These are phyloP conservation scores for Entomobrya multifasciata DNA, from an alignment of 2,888 invertebrate species.

Conservation along the genomic window DNA sequence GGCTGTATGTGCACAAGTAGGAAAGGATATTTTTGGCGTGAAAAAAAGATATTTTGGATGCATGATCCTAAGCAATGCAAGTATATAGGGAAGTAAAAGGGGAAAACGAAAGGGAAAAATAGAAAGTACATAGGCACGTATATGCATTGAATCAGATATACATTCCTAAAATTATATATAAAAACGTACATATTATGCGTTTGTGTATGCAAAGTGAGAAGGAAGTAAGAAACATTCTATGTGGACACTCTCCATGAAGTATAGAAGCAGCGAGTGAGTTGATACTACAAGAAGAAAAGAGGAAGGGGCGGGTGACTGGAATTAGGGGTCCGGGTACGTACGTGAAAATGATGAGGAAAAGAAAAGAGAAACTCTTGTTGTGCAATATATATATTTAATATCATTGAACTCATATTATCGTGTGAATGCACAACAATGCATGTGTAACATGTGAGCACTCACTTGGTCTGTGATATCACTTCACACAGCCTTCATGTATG, in stretches of 20 bases:
- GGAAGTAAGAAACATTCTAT: slow-evolving; percentile 69
- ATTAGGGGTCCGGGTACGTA: slow-evolving; percentile 78
- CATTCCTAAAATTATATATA: not conserved
- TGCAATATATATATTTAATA: slow-evolving; percentile 13
- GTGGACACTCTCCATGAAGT: slow-evolving; percentile 70
- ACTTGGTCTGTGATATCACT: slow-evolving; percentile 36
- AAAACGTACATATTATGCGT: not conserved
- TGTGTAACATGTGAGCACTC: not conserved
- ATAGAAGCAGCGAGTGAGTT: slow-evolving; percentile 45
- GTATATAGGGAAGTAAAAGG: slow-evolving; percentile 1
- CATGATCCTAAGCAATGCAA: not conserved
- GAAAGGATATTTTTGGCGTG: slow-evolving; percentile 66
- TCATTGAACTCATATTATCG: not conserved
- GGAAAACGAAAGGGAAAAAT: slow-evolving; percentile 22
- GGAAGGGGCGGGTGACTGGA: slow-evolving; percentile 75
- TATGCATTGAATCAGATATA: not conserved
- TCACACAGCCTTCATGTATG: slow-evolving; percentile 9
- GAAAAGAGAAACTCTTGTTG: not conserved
- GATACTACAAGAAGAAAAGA: slow-evolving; percentile 68
- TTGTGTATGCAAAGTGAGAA: slow-evolving; percentile 34
- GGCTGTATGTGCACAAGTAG: slow-evolving; percentile 5
- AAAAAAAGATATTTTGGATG: slow-evolving; percentile 74
- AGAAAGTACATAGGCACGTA: not conserved
- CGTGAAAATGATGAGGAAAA: slow-evolving; percentile 77
- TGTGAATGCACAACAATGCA: not conserved